Base-by-base conservation (phyloP, 2,113 vertebrate genomes). In the Ellobius talpinus region DNA sequence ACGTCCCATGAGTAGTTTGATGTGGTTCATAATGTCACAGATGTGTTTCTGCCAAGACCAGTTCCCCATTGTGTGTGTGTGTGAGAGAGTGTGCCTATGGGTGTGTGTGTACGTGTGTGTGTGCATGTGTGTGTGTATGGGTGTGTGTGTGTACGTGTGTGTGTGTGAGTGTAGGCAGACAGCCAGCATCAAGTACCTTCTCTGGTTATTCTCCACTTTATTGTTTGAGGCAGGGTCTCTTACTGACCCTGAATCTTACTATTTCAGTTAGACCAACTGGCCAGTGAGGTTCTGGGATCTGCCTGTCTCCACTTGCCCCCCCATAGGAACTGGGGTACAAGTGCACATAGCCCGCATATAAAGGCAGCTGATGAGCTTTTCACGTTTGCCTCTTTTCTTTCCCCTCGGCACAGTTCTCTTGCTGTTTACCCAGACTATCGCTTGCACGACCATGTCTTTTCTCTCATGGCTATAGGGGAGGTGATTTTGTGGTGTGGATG, bases 401-500 rank as follows among this genome's bases (percentile, higher is more conserved):
- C 21, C 72, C 72, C 5, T 42, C 5, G 21, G 4, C 72, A 73
- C 76, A 52, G 13, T 78, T 66, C 61, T 68, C 61, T 79, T 13
- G 14, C 36, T 58, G 3, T n/a, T 17, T 14, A 3, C 31, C 79
- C 39, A 13, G 36, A 23, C 17, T 52, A 9, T 21, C 13, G 11
- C 33, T 39, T 52, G 23, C 21, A 29, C 11, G 50, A 1, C 1
- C 0, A 29, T 47, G 0, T 29, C 17, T 1, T 52, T 26, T 79
- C 86, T 65, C 33, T 4, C 76, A 2, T 24, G 24, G n/a, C 87
- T 77, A 29, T 29, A 11, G 23, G 5, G 17, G 36, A 74, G n/a
- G 72, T 23, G 11, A 1, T 29, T 63, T 58, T n/a, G 6, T 0
- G 5, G 36, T 4, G 0, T 12, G 45, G 29, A 33, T 0, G 23